Evolutionary conservation across 2,113 vertebrate species (phyloP).

Genomic region (Pithys albifrons): DNA sequence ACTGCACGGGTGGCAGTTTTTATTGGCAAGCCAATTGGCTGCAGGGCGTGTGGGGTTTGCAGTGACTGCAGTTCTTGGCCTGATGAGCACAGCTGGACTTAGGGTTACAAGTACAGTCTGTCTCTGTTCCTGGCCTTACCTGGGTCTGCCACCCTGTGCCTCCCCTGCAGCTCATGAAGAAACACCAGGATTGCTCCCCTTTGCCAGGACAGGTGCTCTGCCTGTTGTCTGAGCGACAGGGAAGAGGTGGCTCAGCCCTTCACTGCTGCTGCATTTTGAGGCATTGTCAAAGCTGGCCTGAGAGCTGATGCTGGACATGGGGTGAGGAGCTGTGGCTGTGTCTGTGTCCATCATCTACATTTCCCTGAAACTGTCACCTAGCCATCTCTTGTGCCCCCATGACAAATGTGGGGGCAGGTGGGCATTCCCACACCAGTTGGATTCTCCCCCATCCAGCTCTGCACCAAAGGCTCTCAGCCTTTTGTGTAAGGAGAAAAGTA

Average conservation of each 20-base stretch:
- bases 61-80: accelerated
- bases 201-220: neutral
- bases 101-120: accelerated
- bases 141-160: neutral
- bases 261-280: accelerated
- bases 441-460: neutral
- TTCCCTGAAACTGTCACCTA: neutral
- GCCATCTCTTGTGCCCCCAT: neutral
- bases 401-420: neutral
- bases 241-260: neutral
- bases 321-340: neutral
- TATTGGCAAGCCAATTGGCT: neutral
- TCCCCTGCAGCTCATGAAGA: neutral
- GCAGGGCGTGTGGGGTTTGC: neutral
- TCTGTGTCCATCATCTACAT: neutral
- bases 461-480: neutral
- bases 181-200: neutral
- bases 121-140: neutral
- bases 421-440: neutral
- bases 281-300: neutral
- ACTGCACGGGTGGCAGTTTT: neutral
- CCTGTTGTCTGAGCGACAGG: too few species aligned
- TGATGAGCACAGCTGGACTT: neutral
- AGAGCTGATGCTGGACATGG: neutral
- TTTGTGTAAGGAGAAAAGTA: accelerated